Percentiles rank a stretch among this genome's conserved stretches.
These are phyloP conservation scores for Toxotes lorentzi DNA, from an alignment of 2,797 vertebrate genomes.

Conservation along the genomic window DNA sequence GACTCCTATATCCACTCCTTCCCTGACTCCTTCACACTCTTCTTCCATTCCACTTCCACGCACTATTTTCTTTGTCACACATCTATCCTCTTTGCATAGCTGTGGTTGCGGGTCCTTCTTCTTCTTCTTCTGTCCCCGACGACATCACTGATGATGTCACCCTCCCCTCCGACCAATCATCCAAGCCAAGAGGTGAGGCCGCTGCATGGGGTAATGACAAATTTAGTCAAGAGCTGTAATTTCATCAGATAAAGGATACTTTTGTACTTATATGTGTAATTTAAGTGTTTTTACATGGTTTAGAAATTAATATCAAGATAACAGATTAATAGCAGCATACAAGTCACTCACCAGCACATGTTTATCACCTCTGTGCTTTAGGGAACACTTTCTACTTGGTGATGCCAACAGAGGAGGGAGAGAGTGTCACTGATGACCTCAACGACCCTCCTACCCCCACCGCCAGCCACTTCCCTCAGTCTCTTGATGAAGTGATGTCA, in stretches of 20 bases:
- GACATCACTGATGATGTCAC: conserved; percentile 82
- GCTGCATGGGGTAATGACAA: conserved; percentile 72
- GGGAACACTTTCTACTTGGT: conserved; percentile 87
- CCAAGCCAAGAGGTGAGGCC: conserved; percentile 75
- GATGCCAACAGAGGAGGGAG: conserved; percentile 78
- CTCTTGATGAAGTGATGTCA: conserved; percentile 47
- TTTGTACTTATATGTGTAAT: background rate
- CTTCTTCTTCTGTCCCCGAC: conserved; percentile 85
- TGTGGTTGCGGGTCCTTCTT: conserved; percentile 84
- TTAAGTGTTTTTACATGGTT: background rate
- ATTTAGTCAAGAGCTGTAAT: conserved; percentile 5
- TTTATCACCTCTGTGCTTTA: conserved; percentile 27
- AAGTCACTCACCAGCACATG: background rate
- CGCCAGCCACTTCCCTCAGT: conserved; percentile 50
- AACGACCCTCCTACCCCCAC: conserved; percentile 58
- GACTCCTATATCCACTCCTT: conserved; percentile 1
- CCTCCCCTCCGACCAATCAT: conserved; percentile 77
- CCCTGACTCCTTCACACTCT: conserved; percentile 7
- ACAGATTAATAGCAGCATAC: no score
- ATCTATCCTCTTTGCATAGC: conserved; percentile 81
- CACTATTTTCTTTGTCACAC: conserved; percentile 56
- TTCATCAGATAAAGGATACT: background rate
- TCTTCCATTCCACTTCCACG: conserved; percentile 17
- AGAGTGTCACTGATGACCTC: conserved; percentile 81
- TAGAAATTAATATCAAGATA: background rate